phyloP scores from a whole-genome alignment of 53 echinoderm and acorn worm genomes.

The Apostichopus leukothele region DNA sequence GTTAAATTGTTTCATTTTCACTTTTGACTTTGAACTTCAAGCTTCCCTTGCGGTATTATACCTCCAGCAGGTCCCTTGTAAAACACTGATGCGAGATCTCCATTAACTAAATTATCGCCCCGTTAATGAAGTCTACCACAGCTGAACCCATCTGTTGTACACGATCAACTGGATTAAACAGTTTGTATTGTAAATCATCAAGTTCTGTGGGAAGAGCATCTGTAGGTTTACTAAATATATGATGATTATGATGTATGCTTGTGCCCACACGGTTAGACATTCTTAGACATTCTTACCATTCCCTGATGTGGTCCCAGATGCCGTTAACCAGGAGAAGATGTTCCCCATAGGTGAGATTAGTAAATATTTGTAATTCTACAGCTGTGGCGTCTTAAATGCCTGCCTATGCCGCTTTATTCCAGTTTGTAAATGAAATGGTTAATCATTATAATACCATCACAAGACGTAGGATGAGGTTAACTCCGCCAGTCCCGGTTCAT shows the following conservation, averaged over 20 bases:
- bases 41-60: too few relatives aligned
- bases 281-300: slow-evolving; percentile 26
- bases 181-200: not conserved
- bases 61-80: not conserved
- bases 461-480: slow-evolving; percentile 4
- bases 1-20: not conserved
- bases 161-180: not conserved
- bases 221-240: too few relatives aligned
- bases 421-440: slow-evolving; percentile 22
- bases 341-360: slow-evolving; percentile 46
- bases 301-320: slow-evolving; percentile 22
- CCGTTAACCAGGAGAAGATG: slow-evolving; percentile 16
- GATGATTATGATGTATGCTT: not conserved
- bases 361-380: slow-evolving; percentile 46
- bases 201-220: not conserved
- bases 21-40: not conserved
- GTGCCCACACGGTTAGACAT: not conserved
- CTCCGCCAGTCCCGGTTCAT: not conserved
- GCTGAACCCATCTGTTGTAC: not conserved
- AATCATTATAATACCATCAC: slow-evolving; percentile 13
- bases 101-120: not conserved
- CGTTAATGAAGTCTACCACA: not conserved
- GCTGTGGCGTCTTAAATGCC: slow-evolving; percentile 16
- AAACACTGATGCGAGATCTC: not conserved
- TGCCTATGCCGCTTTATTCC: not conserved